Evolutionary conservation across 1,140 invertebrate genomes (phyloP).

Genomic region (Leptinotarsa undecemlineata): DNA sequence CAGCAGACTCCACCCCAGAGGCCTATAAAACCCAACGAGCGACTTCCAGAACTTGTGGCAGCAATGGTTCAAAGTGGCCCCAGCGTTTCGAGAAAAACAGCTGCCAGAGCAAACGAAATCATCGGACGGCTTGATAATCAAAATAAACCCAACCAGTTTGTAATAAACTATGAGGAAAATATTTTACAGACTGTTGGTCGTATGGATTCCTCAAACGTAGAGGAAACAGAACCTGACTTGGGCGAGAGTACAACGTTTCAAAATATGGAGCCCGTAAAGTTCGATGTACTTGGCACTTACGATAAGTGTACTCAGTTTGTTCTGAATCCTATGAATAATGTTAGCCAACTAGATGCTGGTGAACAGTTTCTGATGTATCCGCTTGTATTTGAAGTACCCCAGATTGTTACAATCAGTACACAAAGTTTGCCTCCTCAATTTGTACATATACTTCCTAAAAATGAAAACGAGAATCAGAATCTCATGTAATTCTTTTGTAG

Average conservation of each 20-base stretch:
- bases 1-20: conserved; percentile 44
- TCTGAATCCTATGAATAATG: conserved; percentile 31
- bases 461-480: background rate
- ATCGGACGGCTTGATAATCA: conserved; percentile 23
- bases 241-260: background rate
- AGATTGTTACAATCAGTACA: conserved; percentile 41
- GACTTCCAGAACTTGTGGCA: conserved; percentile 46
- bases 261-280: background rate
- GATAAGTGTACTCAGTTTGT: conserved; percentile 41
- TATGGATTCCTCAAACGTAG: background rate
- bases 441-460: conserved; percentile 40
- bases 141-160: conserved; percentile 2
- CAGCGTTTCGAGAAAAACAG: conserved; percentile 40
- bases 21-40: conserved; percentile 39
- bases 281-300: conserved; percentile 5
- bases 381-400: conserved; percentile 44
- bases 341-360: conserved; percentile 35
- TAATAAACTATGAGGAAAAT: conserved; percentile 11
- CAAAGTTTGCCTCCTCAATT: conserved; percentile 41
- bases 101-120: conserved; percentile 25
- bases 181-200: background rate
- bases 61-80: conserved; percentile 48
- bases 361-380: conserved; percentile 47
- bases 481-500: background rate
- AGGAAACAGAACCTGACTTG: background rate